These are phyloP conservation scores for Gnathonemus longibarbis DNA, from an alignment of 2,113 vertebrate species.

Conservation along the genomic window DNA sequence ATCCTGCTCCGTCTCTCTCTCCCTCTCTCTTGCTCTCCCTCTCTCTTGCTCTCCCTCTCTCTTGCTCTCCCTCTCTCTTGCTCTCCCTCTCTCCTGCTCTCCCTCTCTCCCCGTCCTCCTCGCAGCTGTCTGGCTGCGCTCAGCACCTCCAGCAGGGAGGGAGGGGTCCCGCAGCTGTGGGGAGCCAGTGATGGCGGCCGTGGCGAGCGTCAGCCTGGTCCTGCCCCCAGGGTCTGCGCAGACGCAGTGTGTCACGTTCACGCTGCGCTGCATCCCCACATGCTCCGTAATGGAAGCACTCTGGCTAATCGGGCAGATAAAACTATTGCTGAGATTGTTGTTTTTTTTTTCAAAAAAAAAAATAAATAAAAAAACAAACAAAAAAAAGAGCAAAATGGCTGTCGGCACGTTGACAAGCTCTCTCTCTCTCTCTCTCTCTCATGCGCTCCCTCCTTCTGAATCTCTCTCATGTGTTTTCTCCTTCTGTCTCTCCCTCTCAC, in stretches of 20 bases:
- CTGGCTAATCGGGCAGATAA: slow-evolving; percentile 30
- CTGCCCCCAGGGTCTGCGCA: slow-evolving; percentile 54
- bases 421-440: slow-evolving; percentile 15
- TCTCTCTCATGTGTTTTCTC: too few relatives aligned
- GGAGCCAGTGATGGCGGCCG: slow-evolving; percentile 54
- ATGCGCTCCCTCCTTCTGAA: background rate
- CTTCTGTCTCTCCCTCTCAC: too few relatives aligned
- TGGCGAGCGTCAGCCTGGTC: slow-evolving; percentile 62
- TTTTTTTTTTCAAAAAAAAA: background rate
- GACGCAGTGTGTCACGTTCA: background rate
- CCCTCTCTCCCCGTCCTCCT: slow-evolving; percentile 43
- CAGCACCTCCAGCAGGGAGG: slow-evolving; percentile 60
- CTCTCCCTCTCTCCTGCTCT: slow-evolving; percentile 8
- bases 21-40: slow-evolving; percentile 18
- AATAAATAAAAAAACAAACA: slow-evolving; percentile 42
- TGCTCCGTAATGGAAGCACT: background rate
- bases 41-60: background rate
- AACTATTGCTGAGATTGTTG: slow-evolving; percentile 10
- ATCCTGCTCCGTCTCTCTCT: slow-evolving; percentile 63
- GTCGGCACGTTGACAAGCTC: slow-evolving; percentile 81
- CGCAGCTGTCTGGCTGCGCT: slow-evolving; percentile 53
- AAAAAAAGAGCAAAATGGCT: slow-evolving; percentile 87
- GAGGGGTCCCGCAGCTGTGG: slow-evolving; percentile 55
- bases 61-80: slow-evolving; percentile 12
- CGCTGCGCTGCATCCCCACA: slow-evolving; percentile 40